Base-by-base conservation (phyloP, 2,797 vertebrate species). In the Rhinichthys osculus region DNA sequence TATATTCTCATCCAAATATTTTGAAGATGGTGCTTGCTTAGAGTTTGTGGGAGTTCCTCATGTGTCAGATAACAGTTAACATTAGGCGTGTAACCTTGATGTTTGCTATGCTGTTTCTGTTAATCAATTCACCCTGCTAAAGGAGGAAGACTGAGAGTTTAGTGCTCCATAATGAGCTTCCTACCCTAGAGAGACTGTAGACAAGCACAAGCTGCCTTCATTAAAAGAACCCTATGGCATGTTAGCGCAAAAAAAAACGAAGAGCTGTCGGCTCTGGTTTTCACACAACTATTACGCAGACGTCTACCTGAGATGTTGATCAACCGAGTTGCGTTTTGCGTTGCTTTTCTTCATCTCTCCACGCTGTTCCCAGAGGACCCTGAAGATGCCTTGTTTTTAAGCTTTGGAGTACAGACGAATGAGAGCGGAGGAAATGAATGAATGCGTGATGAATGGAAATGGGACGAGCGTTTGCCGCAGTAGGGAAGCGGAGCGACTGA, bases 401-500 rank as follows among this genome's bases (percentile, higher is more conserved):
- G 64, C 70, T 84, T 62, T 71, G 59, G 35, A 82, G 78, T 40
- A 14, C 44, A 83, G 72, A 67, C 21, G 40, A 82, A 70, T 84
- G 87, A 66, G 74, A 62, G 81, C 35, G 38, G 66, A 79, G 59
- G 50, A 87, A 73, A 80, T 78, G 77, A 81, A 89, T 82, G 84
- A 83, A 87, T 80, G 78, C 82, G 16, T 67, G 85, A 74, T 89
- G 83, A 91, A 86, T 81, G 89, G 88, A 91, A 33, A 52, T 78
- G 23, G 57, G 85, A 70, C 17, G 88, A 84, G 84, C 23, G 30
- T 87, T 92, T 77, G 78, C 88, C 86, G 89, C 87, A 87, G 79
- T 74, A 83, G 87, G 44, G 82, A 89, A 86, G 71, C 80, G 62
- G 78, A 86, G 89, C 44, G 83, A 88, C 88, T 83, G 80, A 91